Base-by-base conservation (phyloP, 2,113 vertebrate genomes). In the Podarcis cretensis region DNA sequence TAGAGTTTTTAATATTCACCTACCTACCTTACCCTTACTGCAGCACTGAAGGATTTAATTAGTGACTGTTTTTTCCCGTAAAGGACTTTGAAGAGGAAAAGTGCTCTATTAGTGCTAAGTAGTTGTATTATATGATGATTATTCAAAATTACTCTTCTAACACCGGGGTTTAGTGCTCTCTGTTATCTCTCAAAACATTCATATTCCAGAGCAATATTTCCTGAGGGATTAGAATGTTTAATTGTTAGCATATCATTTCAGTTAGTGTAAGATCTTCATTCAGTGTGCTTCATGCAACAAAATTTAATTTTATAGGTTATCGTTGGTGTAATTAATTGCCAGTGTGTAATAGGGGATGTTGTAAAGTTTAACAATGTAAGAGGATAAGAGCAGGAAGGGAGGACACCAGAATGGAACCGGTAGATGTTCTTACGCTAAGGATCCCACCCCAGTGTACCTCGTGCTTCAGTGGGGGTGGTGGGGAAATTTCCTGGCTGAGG, bases 71-170 rank as follows among this genome's bases (percentile, higher is more conserved):
- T 2, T 8, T 40, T 10, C 0, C 90, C 78, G 13, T 48, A 48
- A 80, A 71, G 68, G 68, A 90, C 59, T 10, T 79, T 83, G 54
- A 92, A 92, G 66, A 88, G 71, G 6, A 65, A 88, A 91, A 92
- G 30, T 81, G 73, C 81, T 25, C 18, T 85, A 73, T 10, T 69
- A 68, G 16, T 84, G 21, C 9, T 85, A 30, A 77, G 21, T 83
- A 59, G 3, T 92, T 63, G 35, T n/a, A 80, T 5, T 83, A 69
- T 83, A 88, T 77, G 54, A 77, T 66, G 57, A 78, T 83, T 76
- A 83, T 87, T 80, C 73, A 66, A 66, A 88, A 76, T 65, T 48
- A 27, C 57, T 74, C 69, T 43, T 65, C 37, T 32, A 81, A 85
- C 54, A 40, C 66, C 23, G 8, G 75, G 40, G 16, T 69, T 89